Conservation (phyloP, 2,113 vertebrate genomes). For the Pristiophorus japonicus region DNA sequence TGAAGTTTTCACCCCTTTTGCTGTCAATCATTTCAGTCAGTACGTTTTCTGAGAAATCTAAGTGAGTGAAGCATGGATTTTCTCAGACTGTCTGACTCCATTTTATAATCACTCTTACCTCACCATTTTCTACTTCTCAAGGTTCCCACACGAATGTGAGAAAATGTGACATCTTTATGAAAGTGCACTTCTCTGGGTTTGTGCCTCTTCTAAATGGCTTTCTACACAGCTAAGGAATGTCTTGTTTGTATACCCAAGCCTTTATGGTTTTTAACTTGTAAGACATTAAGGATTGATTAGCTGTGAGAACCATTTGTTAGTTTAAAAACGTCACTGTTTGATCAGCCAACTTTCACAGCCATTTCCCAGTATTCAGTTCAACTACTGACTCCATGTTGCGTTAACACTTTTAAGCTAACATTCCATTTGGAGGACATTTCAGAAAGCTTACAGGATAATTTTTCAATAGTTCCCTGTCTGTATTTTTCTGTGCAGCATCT, state of each 20-base stretch:
- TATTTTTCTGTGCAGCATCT: background rate
- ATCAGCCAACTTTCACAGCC: background rate
- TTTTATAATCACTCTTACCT: background rate
- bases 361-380: background rate
- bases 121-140: background rate
- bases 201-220: background rate
- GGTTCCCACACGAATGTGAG: background rate
- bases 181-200: background rate
- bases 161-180: background rate
- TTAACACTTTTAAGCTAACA: background rate
- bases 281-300: background rate
- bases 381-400: background rate
- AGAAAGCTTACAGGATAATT: background rate
- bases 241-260: background rate
- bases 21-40: background rate
- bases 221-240: background rate
- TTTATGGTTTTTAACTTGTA: background rate
- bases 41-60: background rate
- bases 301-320: background rate
- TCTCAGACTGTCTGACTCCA: background rate
- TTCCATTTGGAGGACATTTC: background rate
- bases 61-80: background rate
- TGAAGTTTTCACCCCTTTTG: background rate
- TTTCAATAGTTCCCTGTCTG: background rate
- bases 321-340: background rate